phyloP scores from a whole-genome alignment of 2,888 invertebrate genomes.

The Erebia ligea region DNA sequence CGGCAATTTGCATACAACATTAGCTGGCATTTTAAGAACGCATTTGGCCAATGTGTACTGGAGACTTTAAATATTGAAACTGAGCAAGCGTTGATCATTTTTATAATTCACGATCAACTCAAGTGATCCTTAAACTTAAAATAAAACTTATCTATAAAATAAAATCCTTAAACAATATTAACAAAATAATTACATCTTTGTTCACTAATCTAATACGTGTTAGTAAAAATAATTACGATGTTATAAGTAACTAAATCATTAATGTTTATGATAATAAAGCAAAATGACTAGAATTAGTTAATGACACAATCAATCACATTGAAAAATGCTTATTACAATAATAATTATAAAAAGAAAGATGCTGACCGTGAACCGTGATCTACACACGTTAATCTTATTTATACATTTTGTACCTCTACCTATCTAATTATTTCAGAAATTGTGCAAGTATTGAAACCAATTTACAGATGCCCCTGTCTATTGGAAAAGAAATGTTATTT shows the following conservation, averaged over 20 bases:
- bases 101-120: constrained; percentile 40
- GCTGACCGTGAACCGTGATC: constrained; percentile 31
- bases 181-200: neutral
- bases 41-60: neutral
- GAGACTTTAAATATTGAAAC: constrained; percentile 52
- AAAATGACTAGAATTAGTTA: constrained; percentile 31
- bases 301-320: constrained; percentile 21
- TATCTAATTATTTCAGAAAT: constrained; percentile 75
- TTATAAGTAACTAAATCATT: constrained; percentile 10
- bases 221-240: constrained; percentile 8
- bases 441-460: constrained; percentile 69
- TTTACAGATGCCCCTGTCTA: constrained; percentile 20
- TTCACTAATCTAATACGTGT: neutral
- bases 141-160: neutral
- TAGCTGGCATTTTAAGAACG: neutral
- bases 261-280: constrained; percentile 33
- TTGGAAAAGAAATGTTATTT: neutral
- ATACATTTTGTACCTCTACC: constrained; percentile 67
- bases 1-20: too few relatives aligned
- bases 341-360: constrained; percentile 22
- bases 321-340: constrained; percentile 29
- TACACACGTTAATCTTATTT: constrained; percentile 45
- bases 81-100: constrained; percentile 65
- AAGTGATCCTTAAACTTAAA: constrained; percentile 8
- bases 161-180: neutral